A percentile compares a stretch with the other conserved stretches of the same genome.
phyloP scores from a whole-genome alignment of 1,140 invertebrate species.

The Philopotamus ludificatus region DNA sequence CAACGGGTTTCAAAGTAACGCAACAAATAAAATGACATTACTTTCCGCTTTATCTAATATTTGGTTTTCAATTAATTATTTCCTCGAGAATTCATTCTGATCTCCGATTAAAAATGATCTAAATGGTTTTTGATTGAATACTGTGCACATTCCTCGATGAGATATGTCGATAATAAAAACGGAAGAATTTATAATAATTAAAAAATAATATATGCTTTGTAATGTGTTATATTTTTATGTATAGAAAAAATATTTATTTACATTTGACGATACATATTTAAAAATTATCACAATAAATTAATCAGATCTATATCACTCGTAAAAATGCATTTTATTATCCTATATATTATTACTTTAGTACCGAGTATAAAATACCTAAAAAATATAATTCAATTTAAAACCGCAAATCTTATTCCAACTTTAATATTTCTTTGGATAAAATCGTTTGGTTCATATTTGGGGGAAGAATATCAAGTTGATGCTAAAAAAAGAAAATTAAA shows the following conservation, averaged over 20 bases:
- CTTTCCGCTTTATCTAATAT: no score
- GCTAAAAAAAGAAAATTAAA: neutral
- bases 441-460: conserved; percentile 6
- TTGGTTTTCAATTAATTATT: no score
- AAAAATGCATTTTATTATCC: no score
- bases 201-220: neutral
- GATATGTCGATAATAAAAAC: no score
- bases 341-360: neutral
- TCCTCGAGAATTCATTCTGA: no score
- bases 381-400: neutral
- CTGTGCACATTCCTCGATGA: no score
- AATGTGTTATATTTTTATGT: neutral
- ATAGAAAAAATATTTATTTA: neutral
- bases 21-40: no score
- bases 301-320: neutral
- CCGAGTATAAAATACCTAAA: neutral
- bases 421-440: conserved; percentile 20
- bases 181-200: neutral
- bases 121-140: no score
- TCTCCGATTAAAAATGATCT: no score
- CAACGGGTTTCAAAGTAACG: no score
- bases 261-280: neutral
- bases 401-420: neutral
- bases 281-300: neutral
- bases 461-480: conserved; percentile 2